phyloP scores from a whole-genome alignment of 2,113 vertebrate genomes.

The Alectura lathami region DNA sequence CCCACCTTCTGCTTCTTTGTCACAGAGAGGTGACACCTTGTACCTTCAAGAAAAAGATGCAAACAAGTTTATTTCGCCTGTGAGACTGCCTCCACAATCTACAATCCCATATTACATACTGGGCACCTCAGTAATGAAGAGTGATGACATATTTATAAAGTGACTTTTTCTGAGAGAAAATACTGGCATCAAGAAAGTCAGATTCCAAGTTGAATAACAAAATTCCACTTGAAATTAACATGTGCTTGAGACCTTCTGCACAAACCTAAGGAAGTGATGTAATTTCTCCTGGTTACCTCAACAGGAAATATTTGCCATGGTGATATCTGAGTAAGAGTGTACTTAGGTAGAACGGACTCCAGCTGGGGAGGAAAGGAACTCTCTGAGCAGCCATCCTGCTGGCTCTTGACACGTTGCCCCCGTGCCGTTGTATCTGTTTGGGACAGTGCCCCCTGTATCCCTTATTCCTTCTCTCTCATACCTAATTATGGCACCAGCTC shows the following conservation, averaged over 20 bases:
- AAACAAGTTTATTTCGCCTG: not conserved
- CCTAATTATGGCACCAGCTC: not conserved
- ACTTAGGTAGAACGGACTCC: accelerated
- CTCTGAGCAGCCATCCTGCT: not conserved
- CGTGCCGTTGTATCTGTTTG: not conserved
- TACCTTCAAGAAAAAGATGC: no score
- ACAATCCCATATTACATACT: not conserved
- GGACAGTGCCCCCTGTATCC: not conserved
- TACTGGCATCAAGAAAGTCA: not conserved
- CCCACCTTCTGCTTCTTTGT: not conserved
- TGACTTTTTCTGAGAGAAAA: not conserved
- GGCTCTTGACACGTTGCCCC: not conserved
- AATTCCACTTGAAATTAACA: not conserved
- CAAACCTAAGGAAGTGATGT: not conserved
- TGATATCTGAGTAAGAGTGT: not conserved
- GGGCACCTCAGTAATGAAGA: not conserved
- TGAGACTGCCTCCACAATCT: not conserved
- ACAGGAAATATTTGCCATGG: not conserved
- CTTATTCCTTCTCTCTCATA: not conserved
- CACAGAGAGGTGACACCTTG: no score
- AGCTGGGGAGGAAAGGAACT: not conserved
- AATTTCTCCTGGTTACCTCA: not conserved
- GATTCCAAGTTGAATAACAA: not conserved
- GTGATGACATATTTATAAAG: not conserved
- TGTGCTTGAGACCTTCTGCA: not conserved